Base-by-base conservation (phyloP, 2,888 invertebrate species). In the Platycheirus rosarum region DNA sequence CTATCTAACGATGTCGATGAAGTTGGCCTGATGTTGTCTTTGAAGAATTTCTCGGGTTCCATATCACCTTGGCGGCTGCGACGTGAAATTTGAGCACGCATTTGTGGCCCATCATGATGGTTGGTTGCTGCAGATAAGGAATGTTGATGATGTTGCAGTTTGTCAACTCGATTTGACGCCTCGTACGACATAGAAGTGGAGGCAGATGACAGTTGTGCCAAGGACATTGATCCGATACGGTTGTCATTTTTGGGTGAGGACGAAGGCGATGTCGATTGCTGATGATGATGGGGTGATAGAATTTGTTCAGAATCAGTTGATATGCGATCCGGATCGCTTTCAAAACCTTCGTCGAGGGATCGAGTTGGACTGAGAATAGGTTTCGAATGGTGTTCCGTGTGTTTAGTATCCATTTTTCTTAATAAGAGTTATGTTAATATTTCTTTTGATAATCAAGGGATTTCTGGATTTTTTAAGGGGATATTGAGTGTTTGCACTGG, bases 301-400 rank as follows among this genome's bases (percentile, higher is more conserved):
- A 85, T 71, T 86, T 90, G 90, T 87, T 91, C 91, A 77, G 90
- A 90, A 88, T 91, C 91, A 35, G 90, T 91, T 79, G 91, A 90
- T 87, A 90, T 88, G 79, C 91, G 90, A 89, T 91, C 91, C 86
- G 91, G 91, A 89, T 91, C 91, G 88, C 91, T 91, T 89, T 91
- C 91, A 85, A 91, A 91, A 86, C 91, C 91, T 88, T 91, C 91
- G 78, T 91, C 91, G 75, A 91, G 89, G 85, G 91, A 91, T 88
- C 91, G 88, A 84, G 90, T 91, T 86, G 91, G 90, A 87, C 91
- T 91, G 79, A 91, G 88, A 86, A 90, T 90, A 78, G 90, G 90
- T 85, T 91, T 91, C 65, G 89, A 89, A 85, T 89, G 89, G 78
- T 88, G 88, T 86, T 90, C 90, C 14, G 32, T 35, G 85, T 89